Evolutionary conservation across 2,113 vertebrate genomes (phyloP).

Genomic region (Boleophthalmus pectinirostris): DNA sequence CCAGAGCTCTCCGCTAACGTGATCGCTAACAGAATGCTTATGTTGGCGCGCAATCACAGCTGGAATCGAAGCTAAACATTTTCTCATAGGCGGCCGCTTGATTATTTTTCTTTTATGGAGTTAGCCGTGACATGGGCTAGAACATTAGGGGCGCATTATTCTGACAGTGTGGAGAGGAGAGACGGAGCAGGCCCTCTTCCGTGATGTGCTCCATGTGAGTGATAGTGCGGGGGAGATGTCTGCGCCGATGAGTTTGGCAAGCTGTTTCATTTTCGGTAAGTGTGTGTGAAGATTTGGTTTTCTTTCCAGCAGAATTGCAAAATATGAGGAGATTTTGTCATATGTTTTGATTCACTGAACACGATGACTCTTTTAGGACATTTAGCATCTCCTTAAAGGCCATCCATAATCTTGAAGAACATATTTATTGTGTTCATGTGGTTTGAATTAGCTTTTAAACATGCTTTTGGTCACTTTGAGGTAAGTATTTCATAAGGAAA

Average conservation of each 20-base stretch:
- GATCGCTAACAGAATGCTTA: constrained; percentile 58
- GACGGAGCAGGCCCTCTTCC: constrained; percentile 22
- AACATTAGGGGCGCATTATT: constrained; percentile 44
- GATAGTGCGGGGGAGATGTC: background rate
- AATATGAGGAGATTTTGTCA: no score
- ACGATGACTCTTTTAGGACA: no score
- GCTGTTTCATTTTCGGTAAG: constrained; percentile 9
- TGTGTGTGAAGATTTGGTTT: constrained; percentile 11
- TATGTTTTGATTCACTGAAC: no score
- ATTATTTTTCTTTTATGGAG: constrained; percentile 38
- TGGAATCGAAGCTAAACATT: constrained; percentile 67
- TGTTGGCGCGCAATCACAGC: constrained; percentile 54
- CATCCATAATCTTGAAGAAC: no score
- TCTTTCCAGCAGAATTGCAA: background rate
- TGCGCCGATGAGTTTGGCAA: background rate
- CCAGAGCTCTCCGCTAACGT: constrained; percentile 32
- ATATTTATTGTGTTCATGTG: no score
- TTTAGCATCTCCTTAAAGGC: no score
- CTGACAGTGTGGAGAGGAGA: constrained; percentile 35
- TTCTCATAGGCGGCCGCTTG: constrained; percentile 17
- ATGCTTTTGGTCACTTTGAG: no score
- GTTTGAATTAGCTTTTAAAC: no score
- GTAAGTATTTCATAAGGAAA: no score
- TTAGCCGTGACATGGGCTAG: constrained; percentile 31
- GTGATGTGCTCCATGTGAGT: constrained; percentile 6